Evolutionary conservation across 2,888 invertebrate genomes (phyloP), one percentile per base, ranked within the genome.

Genomic region (Labia minor): DNA sequence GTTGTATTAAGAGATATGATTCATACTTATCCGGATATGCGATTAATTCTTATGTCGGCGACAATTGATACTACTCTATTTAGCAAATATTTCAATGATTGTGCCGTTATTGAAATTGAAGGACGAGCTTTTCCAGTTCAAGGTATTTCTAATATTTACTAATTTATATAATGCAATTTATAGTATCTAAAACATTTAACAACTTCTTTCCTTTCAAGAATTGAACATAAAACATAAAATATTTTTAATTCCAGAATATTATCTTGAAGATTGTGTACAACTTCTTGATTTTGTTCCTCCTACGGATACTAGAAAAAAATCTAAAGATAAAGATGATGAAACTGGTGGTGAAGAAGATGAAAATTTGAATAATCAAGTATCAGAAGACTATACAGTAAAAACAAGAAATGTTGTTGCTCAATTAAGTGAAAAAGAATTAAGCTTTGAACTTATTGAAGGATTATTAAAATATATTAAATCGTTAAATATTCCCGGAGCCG

Each of bases 11-110:
- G 95, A 4, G 98, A 98, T 77, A 95, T 99, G 95, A 87, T 95
- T 1, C 90, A 89, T 70, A 86, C 88, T 0, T 95, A 93, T 79
- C 94, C 95, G 0, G 93, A 97, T 72, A 78, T 99, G 20, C 83
- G 95, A 37, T 86, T 99, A 8, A 90, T 99, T 66, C 86, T 99
- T 26, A 98, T 99, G 98, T 97, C 97, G 0, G 98, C 98, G 10
- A 98, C 98, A 0, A 95, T 99, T 61, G 97, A 99, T 74, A 96
- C 95, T 0, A 85, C 89, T 0, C 81, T 97, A 1, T 99, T 99
- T 78, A 87, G 89, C 0, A 83, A 88, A 21, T 99, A 97, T 79
- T 99, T 97, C 79, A 92, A 91, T 66, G 82, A 88, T 71, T 93
- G 93, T 74, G 92, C 93, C 0, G 89, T 97, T 0, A 85, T 99